Evolutionary conservation across 2,888 invertebrate species (phyloP), one percentile per base, ranked within the genome.

Genomic region (Alloplasta piceator): DNA sequence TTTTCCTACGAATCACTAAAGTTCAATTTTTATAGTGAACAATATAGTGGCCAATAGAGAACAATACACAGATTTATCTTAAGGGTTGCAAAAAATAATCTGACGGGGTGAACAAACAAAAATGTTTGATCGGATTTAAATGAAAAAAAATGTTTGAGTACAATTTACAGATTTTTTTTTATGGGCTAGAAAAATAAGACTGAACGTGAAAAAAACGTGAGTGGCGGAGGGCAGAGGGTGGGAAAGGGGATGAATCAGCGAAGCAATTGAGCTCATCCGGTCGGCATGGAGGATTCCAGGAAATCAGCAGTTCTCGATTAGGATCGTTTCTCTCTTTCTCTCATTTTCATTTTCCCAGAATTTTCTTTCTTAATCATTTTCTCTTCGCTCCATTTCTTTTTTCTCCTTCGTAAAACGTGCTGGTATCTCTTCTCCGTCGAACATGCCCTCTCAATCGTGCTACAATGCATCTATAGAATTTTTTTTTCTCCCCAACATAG

Each of bases 301-400:
- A 77, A 76, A 74, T 68, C 74, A 66, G 70, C 66, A 36, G 64
- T 64, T 79, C 79, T 66, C 66, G 79, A 79, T 79, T 79, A 79
- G 68, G 73, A 77, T 77, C 77, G 55, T 75, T 72, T 61, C 64
- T 66, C 80, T 36, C 14, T 63, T 66, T 66, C 52, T 72, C 46
- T 60, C 80, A 55, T 73, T 78, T 74, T 46, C 71, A 64, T 79
- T 74, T 64, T 60, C n/a, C 61, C 38, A 48, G 50, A 36, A 26
- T 60, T 0, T 60, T 14, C 26, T 7, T 39, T 4, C 6, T 14
- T 4, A 7, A 1, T 38, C 60, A 12, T 16, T 6, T 6, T 7
- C 50, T n/a, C 38, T 48, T 14, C 58, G 14, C 39, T n/a, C 10
- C 38, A 16, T 16, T 52, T 55, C 63, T 67, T 16, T 48, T 41